Evolutionary conservation across 2,888 invertebrate species (phyloP).

Genomic region (Pasiphila rectangulata): DNA sequence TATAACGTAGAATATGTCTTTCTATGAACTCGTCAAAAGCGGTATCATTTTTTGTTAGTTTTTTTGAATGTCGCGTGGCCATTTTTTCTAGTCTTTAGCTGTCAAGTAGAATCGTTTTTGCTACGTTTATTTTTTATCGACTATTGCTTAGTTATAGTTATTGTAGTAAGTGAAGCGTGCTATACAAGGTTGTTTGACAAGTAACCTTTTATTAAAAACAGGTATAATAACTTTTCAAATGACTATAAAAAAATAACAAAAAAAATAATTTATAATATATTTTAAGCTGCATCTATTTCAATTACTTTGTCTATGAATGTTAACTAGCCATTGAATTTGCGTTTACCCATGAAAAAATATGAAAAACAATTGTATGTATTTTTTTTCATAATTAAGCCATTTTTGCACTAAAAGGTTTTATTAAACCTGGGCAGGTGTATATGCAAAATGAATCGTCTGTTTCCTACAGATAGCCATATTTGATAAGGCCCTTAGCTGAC

Average conservation of each 20-base stretch:
- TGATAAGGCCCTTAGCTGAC: slow-evolving; percentile 14
- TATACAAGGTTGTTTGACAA: slow-evolving; percentile 62
- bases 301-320: no score
- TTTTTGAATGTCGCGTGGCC: slow-evolving; percentile 29
- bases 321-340: no score
- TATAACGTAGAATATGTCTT: background rate
- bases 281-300: no score
- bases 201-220: slow-evolving; percentile 31
- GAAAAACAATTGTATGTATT: background rate
- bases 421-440: slow-evolving; percentile 32
- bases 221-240: slow-evolving; percentile 9
- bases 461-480: slow-evolving; percentile 23
- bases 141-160: slow-evolving; percentile 39
- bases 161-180: slow-evolving; percentile 59
- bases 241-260: no score
- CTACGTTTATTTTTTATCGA: slow-evolving; percentile 26
- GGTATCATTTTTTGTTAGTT: slow-evolving; percentile 12
- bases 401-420: no score
- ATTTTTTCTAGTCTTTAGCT: slow-evolving; percentile 31
- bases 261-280: no score
- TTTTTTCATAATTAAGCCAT: slow-evolving; percentile 6
- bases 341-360: no score
- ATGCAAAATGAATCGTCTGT: slow-evolving; percentile 24
- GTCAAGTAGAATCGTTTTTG: slow-evolving; percentile 35
- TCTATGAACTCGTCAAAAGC: slow-evolving; percentile 10